Percentiles rank a stretch among this genome's conserved stretches.
These are phyloP conservation scores for Anarhynchus alexandrinus DNA, from an alignment of 2,113 vertebrate genomes.

Conservation along the genomic window DNA sequence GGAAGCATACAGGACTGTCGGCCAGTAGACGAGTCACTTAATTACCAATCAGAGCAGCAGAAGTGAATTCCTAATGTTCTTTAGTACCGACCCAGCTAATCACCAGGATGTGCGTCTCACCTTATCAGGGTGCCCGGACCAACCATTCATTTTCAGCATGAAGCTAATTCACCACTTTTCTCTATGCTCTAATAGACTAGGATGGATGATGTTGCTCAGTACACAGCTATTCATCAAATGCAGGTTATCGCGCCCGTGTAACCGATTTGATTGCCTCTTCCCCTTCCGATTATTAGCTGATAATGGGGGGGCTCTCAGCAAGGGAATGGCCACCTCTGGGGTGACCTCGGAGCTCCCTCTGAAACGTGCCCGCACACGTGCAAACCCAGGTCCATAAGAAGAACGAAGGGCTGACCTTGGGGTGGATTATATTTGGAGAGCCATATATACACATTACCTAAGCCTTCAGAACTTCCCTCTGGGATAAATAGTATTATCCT, in stretches of 20 bases:
- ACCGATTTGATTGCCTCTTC: background rate
- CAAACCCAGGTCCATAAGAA: background rate
- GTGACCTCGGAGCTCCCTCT: background rate
- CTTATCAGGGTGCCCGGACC: slow-evolving; percentile 20
- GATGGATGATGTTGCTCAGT: slow-evolving; percentile 35
- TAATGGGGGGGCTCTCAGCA: background rate
- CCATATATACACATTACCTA: background rate
- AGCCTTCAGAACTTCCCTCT: background rate
- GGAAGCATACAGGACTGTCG: slow-evolving; percentile 83
- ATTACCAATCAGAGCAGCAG: slow-evolving; percentile 83
- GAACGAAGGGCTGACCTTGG: slow-evolving; percentile 16
- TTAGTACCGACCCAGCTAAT: slow-evolving; percentile 57
- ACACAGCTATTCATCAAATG: slow-evolving; percentile 36
- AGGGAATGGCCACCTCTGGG: background rate
- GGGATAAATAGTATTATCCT: slow-evolving; percentile 55
- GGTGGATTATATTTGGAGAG: slow-evolving; percentile 12
- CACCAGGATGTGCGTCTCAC: background rate
- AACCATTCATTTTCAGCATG: background rate
- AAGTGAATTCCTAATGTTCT: slow-evolving; percentile 80
- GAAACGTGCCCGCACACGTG: background rate
- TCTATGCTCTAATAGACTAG: background rate
- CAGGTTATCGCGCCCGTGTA: background rate
- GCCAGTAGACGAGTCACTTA: slow-evolving; percentile 93
- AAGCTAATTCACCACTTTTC: background rate
- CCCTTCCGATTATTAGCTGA: background rate